Percentiles rank a stretch among this genome's conserved stretches.
phyloP scores from a whole-genome alignment of 2,113 vertebrate genomes.

The Nanorana parkeri region DNA sequence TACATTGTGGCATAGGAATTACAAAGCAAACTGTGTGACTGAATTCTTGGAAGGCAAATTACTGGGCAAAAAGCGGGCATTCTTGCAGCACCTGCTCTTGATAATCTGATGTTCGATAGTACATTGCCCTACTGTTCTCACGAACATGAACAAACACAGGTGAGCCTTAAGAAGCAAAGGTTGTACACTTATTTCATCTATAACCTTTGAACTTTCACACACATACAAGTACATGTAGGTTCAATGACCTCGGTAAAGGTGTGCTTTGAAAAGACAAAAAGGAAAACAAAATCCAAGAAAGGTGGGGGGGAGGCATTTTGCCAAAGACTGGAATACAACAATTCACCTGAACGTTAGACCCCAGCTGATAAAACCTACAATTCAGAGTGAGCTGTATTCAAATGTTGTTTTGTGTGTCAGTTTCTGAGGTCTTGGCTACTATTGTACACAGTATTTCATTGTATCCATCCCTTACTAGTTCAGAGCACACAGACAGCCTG shows the following conservation, averaged over 20 bases:
- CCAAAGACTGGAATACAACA: no score
- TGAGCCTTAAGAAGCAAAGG: not conserved
- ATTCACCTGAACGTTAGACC: no score
- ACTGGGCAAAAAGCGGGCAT: not conserved
- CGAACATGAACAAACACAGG: constrained; percentile 13
- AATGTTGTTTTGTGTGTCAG: no score
- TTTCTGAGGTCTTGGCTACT: no score
- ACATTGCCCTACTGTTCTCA: constrained; percentile 8
- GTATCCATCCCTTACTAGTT: no score
- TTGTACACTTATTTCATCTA: not conserved
- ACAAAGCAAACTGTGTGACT: no score
- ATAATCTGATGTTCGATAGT: not conserved
- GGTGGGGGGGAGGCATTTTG: not conserved
- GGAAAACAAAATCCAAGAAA: not conserved
- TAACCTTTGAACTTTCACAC: constrained; percentile 42
- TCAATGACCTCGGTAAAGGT: not conserved
- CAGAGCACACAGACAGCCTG: no score
- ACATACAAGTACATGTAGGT: constrained; percentile 6
- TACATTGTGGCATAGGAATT: no score
- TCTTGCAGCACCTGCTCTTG: constrained; percentile 1
- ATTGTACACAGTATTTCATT: no score
- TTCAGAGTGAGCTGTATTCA: no score
- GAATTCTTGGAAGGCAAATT: no score
- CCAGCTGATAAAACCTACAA: no score
- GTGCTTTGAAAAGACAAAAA: not conserved